Evolutionary conservation across 2,113 vertebrate genomes (phyloP).

Genomic region (Jaculus jaculus): DNA sequence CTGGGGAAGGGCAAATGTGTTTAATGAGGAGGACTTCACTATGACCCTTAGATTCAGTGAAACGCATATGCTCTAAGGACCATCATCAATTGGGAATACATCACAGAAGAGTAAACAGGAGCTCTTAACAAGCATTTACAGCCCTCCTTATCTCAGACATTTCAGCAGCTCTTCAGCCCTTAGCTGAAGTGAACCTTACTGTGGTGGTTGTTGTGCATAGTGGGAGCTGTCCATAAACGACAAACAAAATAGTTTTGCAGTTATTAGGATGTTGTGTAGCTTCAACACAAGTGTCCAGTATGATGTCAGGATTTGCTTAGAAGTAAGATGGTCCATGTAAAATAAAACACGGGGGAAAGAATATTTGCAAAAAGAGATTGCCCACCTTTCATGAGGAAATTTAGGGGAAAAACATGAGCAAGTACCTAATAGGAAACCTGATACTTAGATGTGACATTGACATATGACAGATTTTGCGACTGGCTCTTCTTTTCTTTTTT

Average conservation of each 20-base stretch:
- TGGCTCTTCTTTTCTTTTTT: background rate
- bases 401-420: background rate
- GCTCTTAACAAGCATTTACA: slow-evolving; percentile 21
- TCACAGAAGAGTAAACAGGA: slow-evolving; percentile 31
- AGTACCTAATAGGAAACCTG: background rate
- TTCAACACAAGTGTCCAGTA: slow-evolving; percentile 34
- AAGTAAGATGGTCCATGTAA: slow-evolving; percentile 29
- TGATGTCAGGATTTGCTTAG: slow-evolving; percentile 54
- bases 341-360: background rate
- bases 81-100: slow-evolving; percentile 49
- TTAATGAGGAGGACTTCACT: slow-evolving; percentile 5
- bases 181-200: background rate
- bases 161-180: slow-evolving; percentile 46
- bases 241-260: background rate
- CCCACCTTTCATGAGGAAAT: background rate
- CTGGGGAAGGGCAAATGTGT: background rate
- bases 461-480: background rate
- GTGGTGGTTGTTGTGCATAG: background rate
- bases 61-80: background rate
- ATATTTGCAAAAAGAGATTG: background rate
- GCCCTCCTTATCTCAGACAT: slow-evolving; percentile 45
- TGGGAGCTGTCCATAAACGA: background rate
- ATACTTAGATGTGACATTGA: background rate
- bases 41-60: slow-evolving; percentile 5
- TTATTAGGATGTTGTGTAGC: background rate